Evolutionary conservation across 2,113 vertebrate species (phyloP).

Genomic region (Hystrix brachyura): DNA sequence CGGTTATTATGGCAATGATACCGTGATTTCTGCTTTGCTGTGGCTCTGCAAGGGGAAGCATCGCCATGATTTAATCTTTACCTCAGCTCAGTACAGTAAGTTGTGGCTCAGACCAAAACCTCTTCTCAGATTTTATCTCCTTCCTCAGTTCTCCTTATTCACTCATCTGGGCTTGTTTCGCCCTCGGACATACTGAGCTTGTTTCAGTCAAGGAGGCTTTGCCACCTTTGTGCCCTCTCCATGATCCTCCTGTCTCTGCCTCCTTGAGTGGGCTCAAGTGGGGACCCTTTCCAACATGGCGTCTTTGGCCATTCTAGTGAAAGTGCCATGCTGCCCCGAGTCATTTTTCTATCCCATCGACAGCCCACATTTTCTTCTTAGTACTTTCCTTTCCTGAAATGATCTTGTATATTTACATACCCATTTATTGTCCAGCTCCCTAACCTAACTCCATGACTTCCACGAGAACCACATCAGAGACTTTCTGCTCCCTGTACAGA

Average conservation of each 20-base stretch:
- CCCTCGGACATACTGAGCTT: background rate
- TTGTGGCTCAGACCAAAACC: background rate
- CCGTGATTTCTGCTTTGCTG: background rate
- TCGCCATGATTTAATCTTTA: background rate
- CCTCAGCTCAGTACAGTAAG: background rate
- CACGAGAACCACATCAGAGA: background rate
- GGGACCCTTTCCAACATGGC: background rate
- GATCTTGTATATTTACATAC: background rate
- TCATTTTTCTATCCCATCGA: background rate
- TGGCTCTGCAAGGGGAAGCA: background rate
- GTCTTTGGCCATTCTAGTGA: background rate
- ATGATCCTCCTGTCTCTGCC: background rate
- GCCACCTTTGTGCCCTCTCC: accelerated
- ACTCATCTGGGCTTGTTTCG: background rate
- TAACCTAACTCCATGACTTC: background rate
- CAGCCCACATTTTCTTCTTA: slow-evolving; percentile 29
- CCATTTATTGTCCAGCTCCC: background rate
- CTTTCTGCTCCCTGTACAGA: background rate
- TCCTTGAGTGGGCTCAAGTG: background rate
- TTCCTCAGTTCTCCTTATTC: background rate
- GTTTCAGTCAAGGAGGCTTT: background rate
- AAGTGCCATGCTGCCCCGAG: background rate
- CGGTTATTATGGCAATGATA: accelerated
- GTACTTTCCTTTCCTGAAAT: slow-evolving; percentile 11
- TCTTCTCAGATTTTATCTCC: background rate